A percentile compares a stretch with the other conserved stretches of the same genome.
These are phyloP conservation scores for Polylopha cassiicola DNA, from an alignment of 2,888 invertebrate genomes.

Conservation along the genomic window DNA sequence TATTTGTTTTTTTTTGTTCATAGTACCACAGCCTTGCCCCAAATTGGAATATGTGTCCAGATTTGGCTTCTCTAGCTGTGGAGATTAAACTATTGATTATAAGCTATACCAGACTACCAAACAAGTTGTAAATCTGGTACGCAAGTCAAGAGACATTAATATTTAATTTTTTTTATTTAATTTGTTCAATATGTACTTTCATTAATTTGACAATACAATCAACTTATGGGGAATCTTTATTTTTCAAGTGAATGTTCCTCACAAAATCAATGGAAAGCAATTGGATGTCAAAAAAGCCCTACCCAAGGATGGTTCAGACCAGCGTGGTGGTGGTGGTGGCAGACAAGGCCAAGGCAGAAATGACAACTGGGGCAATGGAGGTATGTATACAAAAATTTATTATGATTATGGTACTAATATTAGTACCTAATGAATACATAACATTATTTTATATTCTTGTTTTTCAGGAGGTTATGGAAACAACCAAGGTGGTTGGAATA, in stretches of 20 bases:
- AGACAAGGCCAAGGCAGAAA: slow-evolving; percentile 61
- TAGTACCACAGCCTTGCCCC: slow-evolving; percentile 70
- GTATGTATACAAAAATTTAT: slow-evolving; percentile 42
- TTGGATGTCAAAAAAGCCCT: slow-evolving; percentile 96
- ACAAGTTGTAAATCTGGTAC: slow-evolving; percentile 58
- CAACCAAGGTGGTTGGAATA: slow-evolving; percentile 76
- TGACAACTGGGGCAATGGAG: slow-evolving; percentile 44
- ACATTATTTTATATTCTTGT: slow-evolving; percentile 1
- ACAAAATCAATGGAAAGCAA: slow-evolving; percentile 90
- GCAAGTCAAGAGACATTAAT: slow-evolving; percentile 62
- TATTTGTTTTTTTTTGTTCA: slow-evolving; percentile 10
- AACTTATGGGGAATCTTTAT: too few species aligned
- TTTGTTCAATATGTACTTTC: slow-evolving; percentile 1
- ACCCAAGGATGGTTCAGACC: slow-evolving; percentile 84
- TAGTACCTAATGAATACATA: not conserved
- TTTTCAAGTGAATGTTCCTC: slow-evolving; percentile 85
- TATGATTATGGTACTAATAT: not conserved
- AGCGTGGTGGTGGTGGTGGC: slow-evolving; percentile 68
- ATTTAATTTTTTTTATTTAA: slow-evolving; percentile 10
- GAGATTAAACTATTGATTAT: slow-evolving; percentile 65
- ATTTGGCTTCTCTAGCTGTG: slow-evolving; percentile 74
- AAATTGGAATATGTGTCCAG: slow-evolving; percentile 61
- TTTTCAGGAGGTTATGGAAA: slow-evolving; percentile 72
- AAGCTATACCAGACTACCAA: slow-evolving; percentile 67
- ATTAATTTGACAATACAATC: too few species aligned